Conservation (phyloP, 2,113 vertebrate genomes). For the Ramphastos sulfuratus region DNA sequence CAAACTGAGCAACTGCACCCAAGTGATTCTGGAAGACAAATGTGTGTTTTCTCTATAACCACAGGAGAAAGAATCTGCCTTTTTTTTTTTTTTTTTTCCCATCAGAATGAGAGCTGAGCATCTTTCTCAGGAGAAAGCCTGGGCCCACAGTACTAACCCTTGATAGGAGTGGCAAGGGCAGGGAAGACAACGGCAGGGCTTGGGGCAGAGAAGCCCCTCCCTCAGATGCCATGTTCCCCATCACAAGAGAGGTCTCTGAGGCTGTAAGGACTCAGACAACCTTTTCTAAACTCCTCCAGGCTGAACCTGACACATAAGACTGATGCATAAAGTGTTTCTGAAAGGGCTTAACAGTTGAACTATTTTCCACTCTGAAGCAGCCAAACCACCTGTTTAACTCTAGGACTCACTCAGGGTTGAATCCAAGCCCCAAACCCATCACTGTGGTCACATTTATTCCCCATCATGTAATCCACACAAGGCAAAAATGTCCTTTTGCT, state of each 20-base stretch:
- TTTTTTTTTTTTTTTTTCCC: not conserved
- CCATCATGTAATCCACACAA: not conserved
- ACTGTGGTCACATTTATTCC: not conserved
- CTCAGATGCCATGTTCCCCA: fast-evolving
- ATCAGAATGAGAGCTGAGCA: not conserved
- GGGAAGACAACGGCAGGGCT: not conserved
- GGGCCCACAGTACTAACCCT: no score
- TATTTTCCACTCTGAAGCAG: not conserved
- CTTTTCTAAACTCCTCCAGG: not conserved
- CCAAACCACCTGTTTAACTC: not conserved
- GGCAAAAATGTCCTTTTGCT: not conserved
- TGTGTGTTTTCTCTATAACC: not conserved
- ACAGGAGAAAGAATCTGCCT: not conserved
- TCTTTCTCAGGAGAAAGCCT: not conserved
- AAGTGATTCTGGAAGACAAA: not conserved
- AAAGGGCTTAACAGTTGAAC: not conserved
- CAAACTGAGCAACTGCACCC: not conserved
- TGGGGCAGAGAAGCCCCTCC: not conserved
- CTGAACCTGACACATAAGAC: not conserved
- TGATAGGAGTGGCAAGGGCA: fast-evolving
- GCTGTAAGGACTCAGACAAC: not conserved
- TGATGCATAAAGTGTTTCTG: not conserved
- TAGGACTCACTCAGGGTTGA: not conserved
- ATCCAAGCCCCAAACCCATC: not conserved
- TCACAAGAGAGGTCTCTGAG: not conserved